A percentile compares a stretch with the other conserved stretches of the same genome.
These are phyloP conservation scores for Elgaria multicarinata DNA, from an alignment of 2,113 vertebrate species.

Conservation along the genomic window DNA sequence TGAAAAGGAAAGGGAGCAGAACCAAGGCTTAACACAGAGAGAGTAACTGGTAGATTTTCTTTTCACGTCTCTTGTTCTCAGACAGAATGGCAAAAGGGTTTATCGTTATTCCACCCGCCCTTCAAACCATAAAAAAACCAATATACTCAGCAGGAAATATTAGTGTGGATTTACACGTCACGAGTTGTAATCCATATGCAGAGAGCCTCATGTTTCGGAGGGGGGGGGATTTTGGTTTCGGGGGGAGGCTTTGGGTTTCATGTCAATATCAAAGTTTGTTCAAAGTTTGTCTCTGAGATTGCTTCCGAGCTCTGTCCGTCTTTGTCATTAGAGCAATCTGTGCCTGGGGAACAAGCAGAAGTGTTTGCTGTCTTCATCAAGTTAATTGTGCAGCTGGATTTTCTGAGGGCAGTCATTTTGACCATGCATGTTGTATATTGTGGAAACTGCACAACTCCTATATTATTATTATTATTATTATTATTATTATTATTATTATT, in stretches of 20 bases:
- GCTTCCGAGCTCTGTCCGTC: slow-evolving; percentile 63
- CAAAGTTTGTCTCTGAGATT: slow-evolving; percentile 74
- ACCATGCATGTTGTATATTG: neutral
- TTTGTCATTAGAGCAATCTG: slow-evolving; percentile 72
- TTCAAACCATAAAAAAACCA: slow-evolving; percentile 1
- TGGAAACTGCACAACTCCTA: neutral
- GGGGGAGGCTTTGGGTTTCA: slow-evolving; percentile 13
- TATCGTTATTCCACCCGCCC: neutral
- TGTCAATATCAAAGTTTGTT: slow-evolving; percentile 70
- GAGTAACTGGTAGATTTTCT: slow-evolving; percentile 4
- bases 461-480: too few species aligned
- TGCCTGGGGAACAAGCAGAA: slow-evolving; percentile 77
- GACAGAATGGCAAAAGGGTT: slow-evolving; percentile 1
- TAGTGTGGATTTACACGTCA: slow-evolving; percentile 41
- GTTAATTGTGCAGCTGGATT: slow-evolving; percentile 71
- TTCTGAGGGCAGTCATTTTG: slow-evolving; percentile 68
- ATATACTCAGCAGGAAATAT: neutral
- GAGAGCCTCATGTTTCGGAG: neutral
- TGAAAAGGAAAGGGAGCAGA: slow-evolving; percentile 2
- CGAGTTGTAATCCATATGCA: neutral
- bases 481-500: too few species aligned
- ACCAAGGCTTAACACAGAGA: neutral
- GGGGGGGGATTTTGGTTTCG: neutral
- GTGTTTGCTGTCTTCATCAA: slow-evolving; percentile 70
- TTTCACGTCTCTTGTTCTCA: neutral